These are phyloP conservation scores for Corvus moneduloides DNA, from an alignment of 2,113 vertebrate genomes.

Conservation along the genomic window DNA sequence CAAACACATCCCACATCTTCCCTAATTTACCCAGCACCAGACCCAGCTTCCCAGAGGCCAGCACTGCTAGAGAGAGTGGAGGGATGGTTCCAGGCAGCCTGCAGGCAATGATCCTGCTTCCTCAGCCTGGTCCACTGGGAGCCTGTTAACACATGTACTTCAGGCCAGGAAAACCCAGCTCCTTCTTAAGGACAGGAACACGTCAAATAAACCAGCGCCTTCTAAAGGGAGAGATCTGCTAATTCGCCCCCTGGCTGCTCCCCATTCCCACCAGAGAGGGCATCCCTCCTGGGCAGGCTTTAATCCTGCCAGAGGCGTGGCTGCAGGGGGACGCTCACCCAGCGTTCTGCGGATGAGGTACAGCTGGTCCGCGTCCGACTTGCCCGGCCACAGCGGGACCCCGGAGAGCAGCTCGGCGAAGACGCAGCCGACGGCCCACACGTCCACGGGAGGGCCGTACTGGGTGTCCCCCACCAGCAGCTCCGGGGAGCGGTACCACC, in stretches of 20 bases:
- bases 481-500: conserved; percentile 95
- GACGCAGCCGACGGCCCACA: conserved; percentile 94
- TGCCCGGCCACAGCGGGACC: conserved; percentile 89
- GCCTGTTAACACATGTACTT: not conserved
- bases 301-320: rapidly evolving
- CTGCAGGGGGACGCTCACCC: conserved; percentile 70
- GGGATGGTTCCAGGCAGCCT: not conserved
- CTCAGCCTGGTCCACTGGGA: rapidly evolving
- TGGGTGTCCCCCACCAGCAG: conserved; percentile 92
- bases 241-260: not conserved
- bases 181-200: not conserved
- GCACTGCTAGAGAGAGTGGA: rapidly evolving
- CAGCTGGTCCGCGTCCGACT: conserved; percentile 93
- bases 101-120: not conserved
- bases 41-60: not conserved
- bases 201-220: not conserved
- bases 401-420: conserved; percentile 91
- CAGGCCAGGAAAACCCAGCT: not conserved
- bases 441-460: conserved; percentile 90
- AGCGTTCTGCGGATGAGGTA: conserved; percentile 90
- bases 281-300: not conserved
- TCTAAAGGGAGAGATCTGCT: not conserved
- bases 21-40: not conserved
- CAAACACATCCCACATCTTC: not conserved
- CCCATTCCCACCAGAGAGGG: not conserved